Evolutionary conservation across 2,888 invertebrate species (phyloP).

Genomic region (Isotomurus palustris): DNA sequence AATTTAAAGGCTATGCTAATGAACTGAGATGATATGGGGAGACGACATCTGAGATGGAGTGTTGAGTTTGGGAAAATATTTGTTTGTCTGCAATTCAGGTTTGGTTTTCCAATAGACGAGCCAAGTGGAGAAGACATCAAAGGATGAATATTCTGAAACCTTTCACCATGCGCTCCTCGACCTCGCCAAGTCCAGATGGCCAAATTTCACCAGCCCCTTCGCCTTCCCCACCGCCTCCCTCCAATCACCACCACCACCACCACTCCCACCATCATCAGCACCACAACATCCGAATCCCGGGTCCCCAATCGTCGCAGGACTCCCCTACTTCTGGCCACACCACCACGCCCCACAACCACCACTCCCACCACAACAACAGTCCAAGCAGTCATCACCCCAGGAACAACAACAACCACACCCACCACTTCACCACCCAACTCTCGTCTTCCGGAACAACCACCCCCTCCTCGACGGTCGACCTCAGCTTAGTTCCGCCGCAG

Average conservation of each 20-base stretch:
- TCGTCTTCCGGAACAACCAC: conserved; percentile 11
- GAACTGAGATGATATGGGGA: no score
- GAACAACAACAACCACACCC: conserved; percentile 45
- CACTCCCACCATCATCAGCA: conserved; percentile 1
- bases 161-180: conserved; percentile 53
- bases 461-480: conserved; percentile 16
- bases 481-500: conserved; percentile 28
- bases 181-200: conserved; percentile 43
- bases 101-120: conserved; percentile 99
- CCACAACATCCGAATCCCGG: no score
- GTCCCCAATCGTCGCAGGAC: no score
- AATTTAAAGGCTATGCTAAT: no score
- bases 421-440: conserved; percentile 31
- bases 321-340: conserved; percentile 49
- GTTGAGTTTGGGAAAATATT: conserved; percentile 20
- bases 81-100: conserved; percentile 64
- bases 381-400: conserved; percentile 55
- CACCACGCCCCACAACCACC: conserved; percentile 45
- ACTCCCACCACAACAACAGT: conserved; percentile 65
- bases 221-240: conserved; percentile 54
- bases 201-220: conserved; percentile 53
- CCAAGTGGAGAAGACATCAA: conserved; percentile 95
- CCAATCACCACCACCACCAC: conserved; percentile 6
- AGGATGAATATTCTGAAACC: conserved; percentile 89
- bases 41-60: conserved; percentile 1